Evolutionary conservation across 2,113 vertebrate genomes (phyloP), one percentile per base, ranked within the genome.

Genomic region (Phaetusa simplex): DNA sequence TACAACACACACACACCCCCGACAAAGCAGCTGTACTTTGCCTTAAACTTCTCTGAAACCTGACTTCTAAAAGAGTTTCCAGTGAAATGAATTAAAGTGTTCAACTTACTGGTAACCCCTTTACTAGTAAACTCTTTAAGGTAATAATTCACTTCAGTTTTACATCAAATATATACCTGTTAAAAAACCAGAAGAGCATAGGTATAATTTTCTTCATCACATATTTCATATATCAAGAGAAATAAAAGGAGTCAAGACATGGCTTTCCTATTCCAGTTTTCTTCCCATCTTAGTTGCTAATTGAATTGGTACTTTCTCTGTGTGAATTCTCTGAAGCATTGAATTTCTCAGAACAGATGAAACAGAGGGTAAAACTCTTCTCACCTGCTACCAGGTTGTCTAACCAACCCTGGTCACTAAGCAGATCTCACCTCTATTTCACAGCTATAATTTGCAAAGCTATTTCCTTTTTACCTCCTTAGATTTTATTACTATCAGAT

Each of bases 401-500:
- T 40, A 59, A 42, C 42, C 32, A 82, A 19, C 21, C 36, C 71
- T 74, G 56, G 76, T 50, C 69, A 64, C 88, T 45, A 42, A 66
- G 42, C 26, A 34, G 14, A 53, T 77, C 65, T 90, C 80, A 74
- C 52, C 55, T 91, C 72, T 62, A 30, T 86, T 61, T 92, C 84
- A 77, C 71, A 86, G 74, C 82, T 71, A 20, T 65, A 59, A 86
- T 74, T 83, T 91, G 62, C 78, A 66, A 58, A 92, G 59, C 58
- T 71, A 45, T 80, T 86, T 82, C 49, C 71, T 93, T 89, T 85
- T 79, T 55, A 86, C 56, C 55, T 80, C 42, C 81, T 83, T 62
- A 55, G 58, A 24, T 80, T 96, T 96, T 93, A 92, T 64, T 86
- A 55, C 42, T n/a, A 81, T 81, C 78, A 91, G 76, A 76, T 70